These are phyloP conservation scores for Spisula subtruncata DNA, from an alignment of 2,888 invertebrate genomes.

Conservation along the genomic window DNA sequence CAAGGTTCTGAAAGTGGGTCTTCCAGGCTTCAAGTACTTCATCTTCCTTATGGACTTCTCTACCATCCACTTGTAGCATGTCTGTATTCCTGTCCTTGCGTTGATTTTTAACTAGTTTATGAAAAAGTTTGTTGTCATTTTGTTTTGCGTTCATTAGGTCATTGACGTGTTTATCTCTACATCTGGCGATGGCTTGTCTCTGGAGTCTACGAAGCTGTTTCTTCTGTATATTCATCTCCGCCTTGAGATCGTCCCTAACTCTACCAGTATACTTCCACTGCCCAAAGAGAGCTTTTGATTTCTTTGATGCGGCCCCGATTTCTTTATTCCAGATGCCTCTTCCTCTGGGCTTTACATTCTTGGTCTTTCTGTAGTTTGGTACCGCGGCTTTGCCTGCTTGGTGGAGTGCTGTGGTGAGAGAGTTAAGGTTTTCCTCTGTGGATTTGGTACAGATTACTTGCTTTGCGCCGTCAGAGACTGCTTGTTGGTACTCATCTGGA, in stretches of 20 bases:
- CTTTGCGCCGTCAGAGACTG: neutral
- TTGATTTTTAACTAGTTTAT: neutral
- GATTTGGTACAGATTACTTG: neutral
- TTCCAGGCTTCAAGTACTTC: neutral
- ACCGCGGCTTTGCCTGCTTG: neutral
- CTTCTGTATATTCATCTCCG: neutral
- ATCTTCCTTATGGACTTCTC: neutral
- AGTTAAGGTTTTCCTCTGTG: neutral
- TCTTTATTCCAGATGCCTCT: constrained; percentile 12
- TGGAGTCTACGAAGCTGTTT: neutral
- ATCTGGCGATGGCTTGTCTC: neutral
- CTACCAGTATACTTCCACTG: neutral
- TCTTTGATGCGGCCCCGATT: neutral
- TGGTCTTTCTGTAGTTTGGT: neutral
- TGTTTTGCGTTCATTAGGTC: neutral
- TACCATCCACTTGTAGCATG: neutral
- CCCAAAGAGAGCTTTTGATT: neutral
- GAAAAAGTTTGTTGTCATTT: neutral
- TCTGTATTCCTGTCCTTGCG: neutral
- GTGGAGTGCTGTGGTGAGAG: neutral
- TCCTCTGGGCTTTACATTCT: neutral
- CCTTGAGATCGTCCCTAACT: neutral
- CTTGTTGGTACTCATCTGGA: neutral
- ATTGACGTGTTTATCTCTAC: no score
- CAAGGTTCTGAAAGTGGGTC: constrained; percentile 6